A percentile compares a stretch with the other conserved stretches of the same genome.
These are phyloP conservation scores for Stomatorhinus walkeri DNA, from an alignment of 2,797 vertebrate species.

Conservation along the genomic window DNA sequence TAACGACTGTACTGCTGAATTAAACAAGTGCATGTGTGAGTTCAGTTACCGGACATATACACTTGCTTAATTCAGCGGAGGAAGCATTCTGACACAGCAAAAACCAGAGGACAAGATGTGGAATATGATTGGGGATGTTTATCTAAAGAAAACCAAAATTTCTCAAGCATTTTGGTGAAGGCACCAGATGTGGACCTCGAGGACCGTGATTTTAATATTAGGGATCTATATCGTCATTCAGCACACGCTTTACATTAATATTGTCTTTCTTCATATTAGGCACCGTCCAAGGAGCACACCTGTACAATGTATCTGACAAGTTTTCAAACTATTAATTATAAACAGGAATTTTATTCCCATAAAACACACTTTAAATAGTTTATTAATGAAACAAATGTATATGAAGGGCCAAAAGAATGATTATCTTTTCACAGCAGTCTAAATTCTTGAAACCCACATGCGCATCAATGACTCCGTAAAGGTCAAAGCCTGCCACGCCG, in stretches of 20 bases:
- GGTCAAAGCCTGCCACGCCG: not conserved
- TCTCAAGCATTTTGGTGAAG: not conserved
- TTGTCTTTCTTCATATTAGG: not conserved
- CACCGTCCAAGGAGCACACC: not conserved
- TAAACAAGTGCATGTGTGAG: not conserved
- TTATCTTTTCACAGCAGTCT: not conserved
- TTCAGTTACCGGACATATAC: not conserved
- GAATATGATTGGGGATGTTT: not conserved
- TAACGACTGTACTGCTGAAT: not conserved
- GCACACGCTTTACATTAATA: not conserved
- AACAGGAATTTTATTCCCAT: not conserved
- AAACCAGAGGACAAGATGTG: not conserved
- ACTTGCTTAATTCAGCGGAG: not conserved
- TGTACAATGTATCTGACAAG: not conserved
- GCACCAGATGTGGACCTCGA: not conserved
- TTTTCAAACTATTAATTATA: not conserved
- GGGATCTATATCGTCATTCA: not conserved
- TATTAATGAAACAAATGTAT: not conserved
- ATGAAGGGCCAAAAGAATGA: not conserved
- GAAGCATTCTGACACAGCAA: not conserved
- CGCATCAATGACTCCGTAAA: not conserved
- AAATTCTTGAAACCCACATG: not conserved
- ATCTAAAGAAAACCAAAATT: not conserved
- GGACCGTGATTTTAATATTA: no score
- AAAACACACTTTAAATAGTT: not conserved